Evolutionary conservation across 2,888 invertebrate species (phyloP).

Genomic region (Drymonia ruficornis): DNA sequence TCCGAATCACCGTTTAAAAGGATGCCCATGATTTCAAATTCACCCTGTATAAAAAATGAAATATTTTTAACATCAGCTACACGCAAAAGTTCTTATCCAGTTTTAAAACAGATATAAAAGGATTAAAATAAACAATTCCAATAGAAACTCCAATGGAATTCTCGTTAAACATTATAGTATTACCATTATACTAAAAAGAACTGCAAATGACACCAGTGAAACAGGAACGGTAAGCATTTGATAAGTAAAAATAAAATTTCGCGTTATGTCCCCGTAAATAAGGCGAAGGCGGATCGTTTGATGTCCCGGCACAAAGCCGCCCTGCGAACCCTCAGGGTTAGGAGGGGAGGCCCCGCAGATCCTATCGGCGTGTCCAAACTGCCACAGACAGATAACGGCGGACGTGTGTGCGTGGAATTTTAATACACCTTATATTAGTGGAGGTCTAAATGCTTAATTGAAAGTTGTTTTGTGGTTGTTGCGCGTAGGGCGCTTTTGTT

Average conservation of each 20-base stretch:
- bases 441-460: slow-evolving; percentile 57
- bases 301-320: slow-evolving; percentile 64
- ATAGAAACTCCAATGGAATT: not conserved
- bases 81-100: too few relatives aligned
- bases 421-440: slow-evolving; percentile 59
- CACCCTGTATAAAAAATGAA: too few relatives aligned
- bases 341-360: slow-evolving; percentile 59
- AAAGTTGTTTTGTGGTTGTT: slow-evolving; percentile 42
- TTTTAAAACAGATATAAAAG: not conserved
- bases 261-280: slow-evolving; percentile 63
- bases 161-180: slow-evolving; percentile 5
- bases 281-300: slow-evolving; percentile 66
- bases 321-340: slow-evolving; percentile 36
- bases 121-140: not conserved
- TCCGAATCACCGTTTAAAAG: too few relatives aligned
- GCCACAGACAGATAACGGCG: slow-evolving; percentile 74
- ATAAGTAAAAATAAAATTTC: slow-evolving; percentile 61
- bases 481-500: slow-evolving; percentile 6
- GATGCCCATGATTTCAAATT: too few relatives aligned
- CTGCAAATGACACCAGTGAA: slow-evolving; percentile 43
- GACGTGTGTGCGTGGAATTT: slow-evolving; percentile 72
- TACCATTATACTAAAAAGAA: slow-evolving; percentile 6
- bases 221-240: slow-evolving; percentile 36
- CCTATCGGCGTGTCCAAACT: slow-evolving; percentile 73
- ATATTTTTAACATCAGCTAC: too few relatives aligned